Conservation (phyloP, 2,113 vertebrate species). For the Microtus pennsylvanicus region DNA sequence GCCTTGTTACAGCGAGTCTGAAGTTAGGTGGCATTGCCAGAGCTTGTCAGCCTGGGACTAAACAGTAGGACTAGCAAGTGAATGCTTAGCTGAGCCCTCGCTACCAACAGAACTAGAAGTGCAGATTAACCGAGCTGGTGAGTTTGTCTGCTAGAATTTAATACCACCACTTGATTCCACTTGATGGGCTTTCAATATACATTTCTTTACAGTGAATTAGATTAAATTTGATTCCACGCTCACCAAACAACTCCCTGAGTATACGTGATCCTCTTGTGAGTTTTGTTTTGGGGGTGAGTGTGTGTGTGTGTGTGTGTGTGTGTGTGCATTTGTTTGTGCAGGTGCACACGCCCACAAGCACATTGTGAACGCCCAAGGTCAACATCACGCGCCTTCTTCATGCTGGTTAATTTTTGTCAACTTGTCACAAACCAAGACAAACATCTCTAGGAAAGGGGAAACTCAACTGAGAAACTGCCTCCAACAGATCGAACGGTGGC, state of each 20-base stretch:
- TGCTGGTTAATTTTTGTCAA: neutral
- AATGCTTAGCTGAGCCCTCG: neutral
- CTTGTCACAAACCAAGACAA: neutral
- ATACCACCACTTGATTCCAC: slow-evolving; percentile 4
- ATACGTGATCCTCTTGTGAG: slow-evolving; percentile 18
- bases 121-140: neutral
- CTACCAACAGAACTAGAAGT: neutral
- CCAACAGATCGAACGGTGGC: neutral
- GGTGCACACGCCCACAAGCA: neutral
- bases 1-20: neutral
- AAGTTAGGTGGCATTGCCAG: neutral
- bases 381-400: neutral
- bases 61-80: neutral
- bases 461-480: neutral
- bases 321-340: neutral
- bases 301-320: too few species aligned
- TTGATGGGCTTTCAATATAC: slow-evolving; percentile 33
- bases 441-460: neutral
- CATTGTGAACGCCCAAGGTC: neutral
- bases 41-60: neutral
- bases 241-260: slow-evolving; percentile 61
- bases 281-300: neutral
- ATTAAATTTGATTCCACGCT: slow-evolving; percentile 48
- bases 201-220: slow-evolving; percentile 48
- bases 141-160: neutral